Percentiles rank a stretch among this genome's conserved stretches.
Evolutionary conservation across 2,113 vertebrate genomes (phyloP).

Genomic region (Hemiscyllium ocellatum): DNA sequence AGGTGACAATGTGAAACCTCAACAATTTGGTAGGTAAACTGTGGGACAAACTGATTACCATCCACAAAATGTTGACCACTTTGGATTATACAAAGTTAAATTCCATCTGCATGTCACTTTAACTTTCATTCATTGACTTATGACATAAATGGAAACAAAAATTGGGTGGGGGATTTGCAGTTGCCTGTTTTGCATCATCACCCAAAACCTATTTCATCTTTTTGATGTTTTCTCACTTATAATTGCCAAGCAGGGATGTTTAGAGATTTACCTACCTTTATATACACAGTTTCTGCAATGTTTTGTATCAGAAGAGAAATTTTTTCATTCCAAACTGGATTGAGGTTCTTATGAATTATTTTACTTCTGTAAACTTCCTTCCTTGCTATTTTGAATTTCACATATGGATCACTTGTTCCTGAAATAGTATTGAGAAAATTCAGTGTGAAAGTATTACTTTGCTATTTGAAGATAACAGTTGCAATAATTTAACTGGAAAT

Average conservation of each 20-base stretch:
- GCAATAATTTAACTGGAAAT: background rate
- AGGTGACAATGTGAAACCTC: background rate
- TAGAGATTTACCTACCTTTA: slow-evolving; percentile 69
- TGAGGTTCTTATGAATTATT: slow-evolving; percentile 91
- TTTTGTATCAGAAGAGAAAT: slow-evolving; percentile 71
- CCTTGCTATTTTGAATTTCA: slow-evolving; percentile 93
- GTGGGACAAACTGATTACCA: background rate
- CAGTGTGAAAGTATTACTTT: background rate
- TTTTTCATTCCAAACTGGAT: slow-evolving; percentile 93
- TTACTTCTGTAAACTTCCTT: slow-evolving; percentile 96
- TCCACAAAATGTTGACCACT: background rate
- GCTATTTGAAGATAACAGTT: background rate
- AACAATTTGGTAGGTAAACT: background rate
- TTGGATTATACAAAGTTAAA: background rate
- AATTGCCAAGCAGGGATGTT: background rate
- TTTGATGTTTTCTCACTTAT: background rate
- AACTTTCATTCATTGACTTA: background rate
- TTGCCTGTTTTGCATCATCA: background rate
- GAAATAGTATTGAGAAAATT: slow-evolving; percentile 38
- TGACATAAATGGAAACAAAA: background rate
- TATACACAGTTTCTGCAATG: slow-evolving; percentile 73
- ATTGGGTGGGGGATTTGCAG: background rate
- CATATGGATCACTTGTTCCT: slow-evolving; percentile 96
- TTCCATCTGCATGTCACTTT: background rate
- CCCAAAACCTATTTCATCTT: background rate